Percentiles rank a stretch among this genome's conserved stretches.
phyloP scores from a whole-genome alignment of 2,797 vertebrate genomes.

The Clarias pachynema region DNA sequence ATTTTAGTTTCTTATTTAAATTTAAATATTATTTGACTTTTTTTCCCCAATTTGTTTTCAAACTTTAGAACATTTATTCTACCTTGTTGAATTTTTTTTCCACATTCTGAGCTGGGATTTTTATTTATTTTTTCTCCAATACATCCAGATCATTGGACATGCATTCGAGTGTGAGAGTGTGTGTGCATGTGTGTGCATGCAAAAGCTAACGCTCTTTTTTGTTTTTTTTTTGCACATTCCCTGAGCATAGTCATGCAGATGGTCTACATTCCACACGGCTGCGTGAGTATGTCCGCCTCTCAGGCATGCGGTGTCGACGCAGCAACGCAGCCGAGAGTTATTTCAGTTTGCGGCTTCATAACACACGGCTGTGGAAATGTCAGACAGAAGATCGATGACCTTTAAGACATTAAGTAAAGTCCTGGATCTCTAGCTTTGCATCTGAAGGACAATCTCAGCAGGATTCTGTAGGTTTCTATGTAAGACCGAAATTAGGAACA shows the following conservation, averaged over 20 bases:
- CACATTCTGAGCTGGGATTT: no score
- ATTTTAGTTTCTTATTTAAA: no score
- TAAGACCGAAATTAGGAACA: background rate
- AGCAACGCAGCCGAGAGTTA: slow-evolving; percentile 24
- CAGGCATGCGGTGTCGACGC: slow-evolving; percentile 26
- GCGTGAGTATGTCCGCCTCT: slow-evolving; percentile 32
- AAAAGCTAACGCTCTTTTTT: background rate
- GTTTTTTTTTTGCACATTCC: slow-evolving; percentile 35
- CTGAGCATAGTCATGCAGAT: slow-evolving; percentile 26
- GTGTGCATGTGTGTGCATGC: background rate
- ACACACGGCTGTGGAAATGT: background rate
- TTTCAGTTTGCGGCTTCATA: slow-evolving; percentile 9
- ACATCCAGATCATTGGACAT: background rate
- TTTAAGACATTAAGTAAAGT: background rate
- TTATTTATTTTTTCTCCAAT: no score
- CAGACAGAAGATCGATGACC: slow-evolving; percentile 24
- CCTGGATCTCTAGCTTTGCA: background rate
- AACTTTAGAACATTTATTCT: no score
- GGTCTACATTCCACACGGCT: slow-evolving; percentile 48
- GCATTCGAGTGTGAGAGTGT: background rate
- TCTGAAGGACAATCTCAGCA: background rate
- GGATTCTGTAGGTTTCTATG: background rate
- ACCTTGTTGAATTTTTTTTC: no score
- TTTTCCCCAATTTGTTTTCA: no score
- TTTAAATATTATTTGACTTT: no score